Evolutionary conservation across 1,140 invertebrate species (phyloP), one percentile per base, ranked within the genome.

Genomic region (Cylas formicarius): DNA sequence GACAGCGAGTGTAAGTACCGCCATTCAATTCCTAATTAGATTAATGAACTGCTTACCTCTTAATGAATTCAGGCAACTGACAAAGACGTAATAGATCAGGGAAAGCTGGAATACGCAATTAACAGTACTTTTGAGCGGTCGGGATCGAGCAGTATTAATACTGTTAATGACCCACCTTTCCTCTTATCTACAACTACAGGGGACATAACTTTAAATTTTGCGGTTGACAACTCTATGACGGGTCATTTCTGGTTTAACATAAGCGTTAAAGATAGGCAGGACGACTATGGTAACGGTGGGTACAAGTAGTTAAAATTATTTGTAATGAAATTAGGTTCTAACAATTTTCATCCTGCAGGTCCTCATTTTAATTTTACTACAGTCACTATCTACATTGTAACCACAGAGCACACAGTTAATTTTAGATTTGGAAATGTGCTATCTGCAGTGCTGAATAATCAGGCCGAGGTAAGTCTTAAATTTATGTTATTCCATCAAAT

Each of bases 211-310:
- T 57, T 74, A 13, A 70, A 66, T 47, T 72, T 74, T 45, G 62
- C 66, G 50, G 68, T 70, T 1, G 62, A 61, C 0, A 61, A 62
- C 14, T 62, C 53, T 35, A 74, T 76, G 71, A 66, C 65, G 19
- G 75, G 76, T 44, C 72, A 68, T 61, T 76, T 76, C 53, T 60
- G 66, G 37, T 75, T 77, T 40, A 46, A 71, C n/a, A 61, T 75
- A 11, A 28, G 56, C 0, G 74, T 73, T 4, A 59, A 52, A n/a
- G 75, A 78, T 44, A 43, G 64, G 14, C 64, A 18, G 26, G 46
- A 48, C 37, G 9, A 17, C 2, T 48, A 14, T 26, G 27, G 40
- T 70, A 20, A 71, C 68, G 44, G 62, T 77, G 14, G 75, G 69
- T 56, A 57, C 75, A 22, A 63, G 75, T 31, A 65, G 18, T 22